Conservation (phyloP, 2,113 vertebrate species). For the Cisticola juncidis region DNA sequence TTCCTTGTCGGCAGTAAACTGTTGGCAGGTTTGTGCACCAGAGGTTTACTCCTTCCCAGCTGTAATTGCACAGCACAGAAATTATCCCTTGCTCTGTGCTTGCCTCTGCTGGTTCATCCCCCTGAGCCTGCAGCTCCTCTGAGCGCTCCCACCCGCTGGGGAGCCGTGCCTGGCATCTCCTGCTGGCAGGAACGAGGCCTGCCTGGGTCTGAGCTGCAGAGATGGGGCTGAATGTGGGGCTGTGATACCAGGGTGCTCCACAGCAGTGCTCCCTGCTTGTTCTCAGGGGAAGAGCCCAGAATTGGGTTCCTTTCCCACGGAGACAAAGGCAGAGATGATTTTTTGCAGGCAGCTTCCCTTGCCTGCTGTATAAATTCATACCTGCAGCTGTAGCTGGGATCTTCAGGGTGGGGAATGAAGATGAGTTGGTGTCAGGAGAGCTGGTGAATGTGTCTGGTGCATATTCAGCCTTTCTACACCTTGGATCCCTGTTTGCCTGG, state of each 20-base stretch:
- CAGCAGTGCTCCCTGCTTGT: not conserved
- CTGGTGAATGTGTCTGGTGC: not conserved
- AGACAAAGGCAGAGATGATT: not conserved
- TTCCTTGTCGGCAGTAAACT: slow-evolving; percentile 72
- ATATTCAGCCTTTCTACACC: not conserved
- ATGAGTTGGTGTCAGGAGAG: not conserved
- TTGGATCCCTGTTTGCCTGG: not conserved
- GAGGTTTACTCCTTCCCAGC: slow-evolving; percentile 74
- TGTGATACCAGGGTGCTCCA: not conserved
- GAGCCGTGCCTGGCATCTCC: slow-evolving; percentile 1
- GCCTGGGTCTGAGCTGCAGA: slow-evolving; percentile 31
- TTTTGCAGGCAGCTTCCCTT: not conserved
- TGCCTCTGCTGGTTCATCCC: slow-evolving; percentile 59
- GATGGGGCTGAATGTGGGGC: slow-evolving; percentile 5
- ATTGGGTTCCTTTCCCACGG: not conserved
- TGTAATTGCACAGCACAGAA: slow-evolving; percentile 72
- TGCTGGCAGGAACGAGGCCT: slow-evolving; percentile 39
- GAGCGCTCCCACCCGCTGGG: not conserved
- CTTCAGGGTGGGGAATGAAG: not conserved
- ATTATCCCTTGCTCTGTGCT: slow-evolving; percentile 60
- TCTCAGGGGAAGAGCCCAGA: not conserved
- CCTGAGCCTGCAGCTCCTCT: slow-evolving; percentile 52
- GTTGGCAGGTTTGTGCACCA: slow-evolving; percentile 73
- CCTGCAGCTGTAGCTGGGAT: not conserved
- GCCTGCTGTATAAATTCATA: not conserved